Base-by-base conservation (phyloP, 2,113 vertebrate species). In the Trogon melanurus region DNA sequence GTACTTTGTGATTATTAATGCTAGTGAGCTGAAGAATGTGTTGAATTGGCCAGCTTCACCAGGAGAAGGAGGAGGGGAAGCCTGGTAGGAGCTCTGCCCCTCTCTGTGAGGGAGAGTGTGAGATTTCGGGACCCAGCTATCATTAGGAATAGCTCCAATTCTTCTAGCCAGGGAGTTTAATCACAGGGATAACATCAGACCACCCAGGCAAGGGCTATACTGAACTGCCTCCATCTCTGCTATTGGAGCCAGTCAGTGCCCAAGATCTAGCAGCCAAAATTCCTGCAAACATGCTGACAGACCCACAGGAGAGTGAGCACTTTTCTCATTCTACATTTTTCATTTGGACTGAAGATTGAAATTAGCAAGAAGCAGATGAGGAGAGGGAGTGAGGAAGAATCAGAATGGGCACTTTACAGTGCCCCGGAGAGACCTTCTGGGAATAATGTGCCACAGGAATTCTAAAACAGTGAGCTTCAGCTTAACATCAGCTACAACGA, bases 11-110 rank as follows among this genome's bases (percentile, higher is more conserved):
- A 97, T 98, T 98, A 97, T 97, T 98, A 97, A 98, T 98, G 97
- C 95, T 97, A 97, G 97, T 97, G 98, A 98, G 90, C 98, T 96
- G 94, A 98, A 98, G 98, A 99, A 98, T 98, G 98, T 98, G 95
- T 98, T 93, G 94, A 98, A 98, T 97, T 98, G 98, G 98, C 98
- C 97, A 83, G 91, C 97, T 96, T 95, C 67, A 83, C 36, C 27
- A 67, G 86, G 82, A 86, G 89, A 29, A 91, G 93, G 93, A 94
- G 93, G 87, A 93, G 57, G 72, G 47, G 56, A 87, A 78, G 51
- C 76, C 36, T 96, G 26, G 57, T 91, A 74, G 74, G 87, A 96
- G 91, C 85, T 19, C 73, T 82, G 66, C 87, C 80, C 84, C 56
- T 86, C 64, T 96, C 72, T 44, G n/a, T 84, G 66, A 75, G 91